Conservation (phyloP, 2,888 invertebrate genomes). For the Caenorhabditis parvicauda region DNA sequence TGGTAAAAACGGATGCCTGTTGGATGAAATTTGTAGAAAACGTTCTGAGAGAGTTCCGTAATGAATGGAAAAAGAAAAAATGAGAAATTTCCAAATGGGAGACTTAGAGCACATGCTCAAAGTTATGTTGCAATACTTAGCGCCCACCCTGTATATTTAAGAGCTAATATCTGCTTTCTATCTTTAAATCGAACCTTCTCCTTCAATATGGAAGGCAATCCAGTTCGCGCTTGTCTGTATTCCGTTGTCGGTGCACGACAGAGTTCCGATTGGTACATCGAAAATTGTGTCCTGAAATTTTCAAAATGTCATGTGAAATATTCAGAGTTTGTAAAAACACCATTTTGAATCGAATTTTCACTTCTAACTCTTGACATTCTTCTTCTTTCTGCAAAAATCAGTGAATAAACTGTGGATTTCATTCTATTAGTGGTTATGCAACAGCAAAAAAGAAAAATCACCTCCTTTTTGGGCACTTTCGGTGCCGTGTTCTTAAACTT, state of each 20-base stretch:
- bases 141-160: not conserved
- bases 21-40: too few relatives aligned
- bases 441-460: constrained; percentile 29
- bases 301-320: not conserved
- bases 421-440: not conserved
- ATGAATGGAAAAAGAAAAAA: too few relatives aligned
- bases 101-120: too few relatives aligned
- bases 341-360: too few relatives aligned
- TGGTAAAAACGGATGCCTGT: too few relatives aligned
- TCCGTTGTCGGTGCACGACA: constrained; percentile 91
- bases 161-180: not conserved
- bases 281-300: constrained; percentile 71
- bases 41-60: too few relatives aligned
- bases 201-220: constrained; percentile 93
- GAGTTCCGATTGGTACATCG: constrained; percentile 85
- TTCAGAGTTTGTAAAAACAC: not conserved
- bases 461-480: constrained; percentile 87
- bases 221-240: constrained; percentile 87
- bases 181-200: constrained; percentile 70
- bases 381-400: too few relatives aligned
- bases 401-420: not conserved
- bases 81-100: too few relatives aligned
- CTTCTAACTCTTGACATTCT: too few relatives aligned
- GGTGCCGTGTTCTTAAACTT: constrained; percentile 97
- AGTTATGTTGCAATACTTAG: too few relatives aligned